These are phyloP conservation scores for Drosophila nebulosa DNA, from an alignment of 1,140 invertebrate genomes.

Conservation along the genomic window DNA sequence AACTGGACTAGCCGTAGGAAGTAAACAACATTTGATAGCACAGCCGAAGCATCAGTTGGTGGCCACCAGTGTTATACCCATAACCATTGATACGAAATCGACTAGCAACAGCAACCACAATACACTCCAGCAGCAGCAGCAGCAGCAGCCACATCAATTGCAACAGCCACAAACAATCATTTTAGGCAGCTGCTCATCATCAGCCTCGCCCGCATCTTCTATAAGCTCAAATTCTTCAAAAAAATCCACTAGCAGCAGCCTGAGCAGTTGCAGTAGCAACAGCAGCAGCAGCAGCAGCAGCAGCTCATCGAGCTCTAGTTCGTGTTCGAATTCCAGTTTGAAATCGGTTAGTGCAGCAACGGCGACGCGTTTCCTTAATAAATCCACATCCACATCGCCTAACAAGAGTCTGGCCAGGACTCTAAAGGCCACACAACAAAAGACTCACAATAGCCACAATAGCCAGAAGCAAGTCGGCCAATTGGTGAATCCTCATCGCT, in stretches of 20 bases:
- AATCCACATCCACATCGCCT: constrained; percentile 60
- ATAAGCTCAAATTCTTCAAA: constrained; percentile 74
- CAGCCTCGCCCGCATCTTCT: constrained; percentile 72
- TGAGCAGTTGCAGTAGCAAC: constrained; percentile 59
- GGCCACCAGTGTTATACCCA: constrained; percentile 63
- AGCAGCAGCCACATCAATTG: constrained; percentile 41
- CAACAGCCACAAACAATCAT: constrained; percentile 45
- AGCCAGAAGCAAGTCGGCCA: constrained; percentile 54
- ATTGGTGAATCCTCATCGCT: constrained; percentile 68
- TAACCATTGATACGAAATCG: constrained; percentile 68
- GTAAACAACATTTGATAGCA: background rate
- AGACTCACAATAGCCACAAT: constrained; percentile 35
- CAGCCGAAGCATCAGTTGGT: constrained; percentile 45
- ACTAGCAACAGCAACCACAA: constrained; percentile 45
- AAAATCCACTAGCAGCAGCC: constrained; percentile 62
- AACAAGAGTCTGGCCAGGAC: constrained; percentile 56
- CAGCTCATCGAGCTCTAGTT: constrained; percentile 24
- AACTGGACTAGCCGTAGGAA: constrained; percentile 34
- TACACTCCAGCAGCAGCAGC: constrained; percentile 66
- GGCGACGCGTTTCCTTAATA: constrained; percentile 57
- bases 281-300: constrained; percentile 56
- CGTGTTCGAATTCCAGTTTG: constrained; percentile 21
- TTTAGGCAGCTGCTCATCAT: constrained; percentile 56
- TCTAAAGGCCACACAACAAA: constrained; percentile 65
- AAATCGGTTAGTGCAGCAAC: constrained; percentile 42